These are phyloP conservation scores for Melangyna quadrimaculata DNA, from an alignment of 2,888 invertebrate species.

Conservation along the genomic window DNA sequence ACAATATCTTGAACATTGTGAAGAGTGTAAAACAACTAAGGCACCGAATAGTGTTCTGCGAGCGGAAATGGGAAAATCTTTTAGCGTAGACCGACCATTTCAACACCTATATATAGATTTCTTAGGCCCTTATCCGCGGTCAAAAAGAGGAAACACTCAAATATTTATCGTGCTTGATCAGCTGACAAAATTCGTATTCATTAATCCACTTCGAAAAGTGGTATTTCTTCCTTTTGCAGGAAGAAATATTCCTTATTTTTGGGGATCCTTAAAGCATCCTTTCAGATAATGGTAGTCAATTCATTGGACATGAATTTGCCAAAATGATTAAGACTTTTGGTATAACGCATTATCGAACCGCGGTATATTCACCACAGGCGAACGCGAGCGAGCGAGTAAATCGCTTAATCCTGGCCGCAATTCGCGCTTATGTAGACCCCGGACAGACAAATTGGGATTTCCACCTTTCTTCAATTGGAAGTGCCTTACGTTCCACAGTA, in stretches of 20 bases:
- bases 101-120: slow-evolving; percentile 1
- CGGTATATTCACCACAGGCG: neutral
- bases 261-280: slow-evolving; percentile 10
- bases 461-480: neutral
- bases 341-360: neutral
- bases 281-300: neutral
- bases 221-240: neutral
- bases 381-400: slow-evolving; percentile 14
- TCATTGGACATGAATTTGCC: neutral
- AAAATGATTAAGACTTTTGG: neutral
- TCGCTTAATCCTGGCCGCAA: neutral
- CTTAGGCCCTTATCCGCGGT: neutral
- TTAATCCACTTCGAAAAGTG: neutral
- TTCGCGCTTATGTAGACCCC: neutral
- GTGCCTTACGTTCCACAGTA: neutral
- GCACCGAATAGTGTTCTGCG: neutral
- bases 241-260: neutral
- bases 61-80: neutral
- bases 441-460: neutral
- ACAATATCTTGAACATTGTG: neutral
- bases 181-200: slow-evolving; percentile 6
- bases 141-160: slow-evolving; percentile 4
- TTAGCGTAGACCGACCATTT: slow-evolving; percentile 1
- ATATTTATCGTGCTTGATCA: slow-evolving; percentile 1
- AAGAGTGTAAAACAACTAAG: slow-evolving; percentile 3